Percentiles rank a stretch among this genome's conserved stretches.
phyloP scores from a whole-genome alignment of 2,113 vertebrate species.

The Catharus bicknelli region DNA sequence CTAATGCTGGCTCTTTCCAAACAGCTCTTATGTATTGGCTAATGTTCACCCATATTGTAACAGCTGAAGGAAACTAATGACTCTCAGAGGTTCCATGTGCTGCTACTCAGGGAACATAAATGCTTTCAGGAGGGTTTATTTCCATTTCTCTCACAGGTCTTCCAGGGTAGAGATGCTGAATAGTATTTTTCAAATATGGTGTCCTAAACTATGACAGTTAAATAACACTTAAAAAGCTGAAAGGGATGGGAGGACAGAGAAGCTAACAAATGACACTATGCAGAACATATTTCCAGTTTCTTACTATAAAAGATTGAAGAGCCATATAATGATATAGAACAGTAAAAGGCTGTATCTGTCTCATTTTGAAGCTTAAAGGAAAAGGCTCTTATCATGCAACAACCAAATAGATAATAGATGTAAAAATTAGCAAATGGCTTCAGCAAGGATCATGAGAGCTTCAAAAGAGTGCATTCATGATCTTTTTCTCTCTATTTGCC shows the following conservation, averaged over 20 bases:
- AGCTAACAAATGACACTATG: neutral
- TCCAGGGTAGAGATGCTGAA: neutral
- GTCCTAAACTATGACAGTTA: neutral
- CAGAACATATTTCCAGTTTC: neutral
- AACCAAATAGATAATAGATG: neutral
- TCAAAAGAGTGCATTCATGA: fast-evolving
- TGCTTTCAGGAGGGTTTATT: neutral
- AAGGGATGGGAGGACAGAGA: neutral
- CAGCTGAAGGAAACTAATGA: neutral
- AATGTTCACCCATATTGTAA: neutral
- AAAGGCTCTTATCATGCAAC: neutral
- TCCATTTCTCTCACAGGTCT: neutral
- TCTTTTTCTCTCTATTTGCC: neutral
- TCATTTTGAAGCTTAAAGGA: neutral
- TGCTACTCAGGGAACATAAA: neutral
- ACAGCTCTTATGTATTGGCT: neutral
- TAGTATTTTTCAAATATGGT: neutral
- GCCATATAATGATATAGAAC: neutral
- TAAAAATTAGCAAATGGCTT: neutral
- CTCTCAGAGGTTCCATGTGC: neutral
- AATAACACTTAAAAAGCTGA: neutral
- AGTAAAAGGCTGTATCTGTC: neutral
- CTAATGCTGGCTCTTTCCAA: neutral
- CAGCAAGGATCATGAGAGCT: neutral
- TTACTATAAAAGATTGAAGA: neutral